phyloP scores from a whole-genome alignment of 1,140 invertebrate species.

The Odontomachus brunneus region DNA sequence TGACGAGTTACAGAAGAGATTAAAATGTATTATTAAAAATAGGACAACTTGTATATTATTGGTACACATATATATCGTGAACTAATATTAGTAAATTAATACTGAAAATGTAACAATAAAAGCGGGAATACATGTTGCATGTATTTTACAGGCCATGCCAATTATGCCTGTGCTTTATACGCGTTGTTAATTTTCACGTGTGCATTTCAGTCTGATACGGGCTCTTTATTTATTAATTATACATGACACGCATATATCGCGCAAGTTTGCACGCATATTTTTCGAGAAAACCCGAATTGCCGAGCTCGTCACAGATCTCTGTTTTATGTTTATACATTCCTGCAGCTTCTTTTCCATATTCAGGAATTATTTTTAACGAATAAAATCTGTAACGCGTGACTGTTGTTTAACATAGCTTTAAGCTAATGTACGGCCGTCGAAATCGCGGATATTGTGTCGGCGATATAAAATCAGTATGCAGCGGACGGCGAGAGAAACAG shows the following conservation, averaged over 20 bases:
- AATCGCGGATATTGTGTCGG: not conserved
- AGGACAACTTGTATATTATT: no score
- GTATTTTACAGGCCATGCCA: not conserved
- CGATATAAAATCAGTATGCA: not conserved
- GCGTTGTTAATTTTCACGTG: not conserved
- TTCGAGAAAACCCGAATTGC: not conserved
- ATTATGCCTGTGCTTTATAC: not conserved
- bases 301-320: no score
- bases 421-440: not conserved
- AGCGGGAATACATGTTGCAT: not conserved
- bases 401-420: not conserved
- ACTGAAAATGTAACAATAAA: not conserved
- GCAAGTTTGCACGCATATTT: slow-evolving; percentile 6
- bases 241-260: not conserved
- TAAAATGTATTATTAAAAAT: no score
- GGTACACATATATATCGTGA: no score
- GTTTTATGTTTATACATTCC: no score
- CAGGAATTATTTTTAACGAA: not conserved
- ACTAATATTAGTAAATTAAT: not conserved
- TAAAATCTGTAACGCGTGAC: not conserved
- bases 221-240: not conserved
- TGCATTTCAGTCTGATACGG: not conserved
- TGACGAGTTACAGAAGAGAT: no score
- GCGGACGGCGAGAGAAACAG: no score
- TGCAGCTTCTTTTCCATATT: no score